A percentile compares a stretch with the other conserved stretches of the same genome.
Conservation (phyloP, 2,888 invertebrate species). For the Saturnia japonica region DNA sequence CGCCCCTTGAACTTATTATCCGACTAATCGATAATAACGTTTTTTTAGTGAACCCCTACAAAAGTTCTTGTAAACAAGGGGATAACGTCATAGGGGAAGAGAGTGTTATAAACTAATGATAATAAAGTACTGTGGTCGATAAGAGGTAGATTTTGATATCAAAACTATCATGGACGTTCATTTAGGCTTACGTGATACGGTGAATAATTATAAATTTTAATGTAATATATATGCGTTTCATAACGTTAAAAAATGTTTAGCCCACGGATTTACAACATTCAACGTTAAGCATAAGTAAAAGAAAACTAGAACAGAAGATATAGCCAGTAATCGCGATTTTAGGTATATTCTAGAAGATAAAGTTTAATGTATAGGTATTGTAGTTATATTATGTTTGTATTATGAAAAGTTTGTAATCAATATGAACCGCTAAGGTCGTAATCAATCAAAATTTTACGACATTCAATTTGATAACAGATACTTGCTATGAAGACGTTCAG, state of each 20-base stretch:
- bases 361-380: conserved; percentile 10
- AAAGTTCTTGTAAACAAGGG: background rate
- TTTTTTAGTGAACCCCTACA: background rate
- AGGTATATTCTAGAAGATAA: background rate
- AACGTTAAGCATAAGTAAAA: background rate
- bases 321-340: background rate
- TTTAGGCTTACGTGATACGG: background rate
- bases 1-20: background rate
- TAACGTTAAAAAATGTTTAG: background rate
- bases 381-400: background rate
- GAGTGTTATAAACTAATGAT: background rate
- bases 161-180: background rate
- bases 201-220: background rate
- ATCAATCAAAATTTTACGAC: conserved; percentile 7
- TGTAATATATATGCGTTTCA: background rate
- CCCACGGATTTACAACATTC: background rate
- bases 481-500: conserved; percentile 80
- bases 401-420: background rate
- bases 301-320: background rate
- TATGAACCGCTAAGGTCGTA: background rate
- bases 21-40: background rate
- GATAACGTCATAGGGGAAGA: background rate
- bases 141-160: background rate
- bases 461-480: conserved; percentile 26
- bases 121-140: background rate